These are phyloP conservation scores for Fabriciana adippe DNA, from an alignment of 2,888 invertebrate genomes.

Conservation along the genomic window DNA sequence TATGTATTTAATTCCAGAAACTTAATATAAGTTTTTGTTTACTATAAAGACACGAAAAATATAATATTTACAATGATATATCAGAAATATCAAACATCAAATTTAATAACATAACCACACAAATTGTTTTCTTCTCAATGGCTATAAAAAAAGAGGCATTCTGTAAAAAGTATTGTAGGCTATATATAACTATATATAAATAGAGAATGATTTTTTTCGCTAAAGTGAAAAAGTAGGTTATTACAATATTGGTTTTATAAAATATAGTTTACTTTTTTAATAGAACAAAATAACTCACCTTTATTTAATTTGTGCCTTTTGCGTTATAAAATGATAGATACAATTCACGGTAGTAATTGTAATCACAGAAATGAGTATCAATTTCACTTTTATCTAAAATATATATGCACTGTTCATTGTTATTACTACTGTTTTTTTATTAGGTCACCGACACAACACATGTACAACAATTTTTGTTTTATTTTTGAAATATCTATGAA, in stretches of 20 bases:
- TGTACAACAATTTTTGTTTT: background rate
- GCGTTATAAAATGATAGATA: background rate
- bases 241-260: background rate
- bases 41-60: too few relatives aligned
- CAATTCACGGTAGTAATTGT: slow-evolving; percentile 1
- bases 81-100: too few relatives aligned
- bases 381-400: slow-evolving; percentile 33
- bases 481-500: background rate
- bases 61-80: too few relatives aligned
- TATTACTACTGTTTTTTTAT: slow-evolving; percentile 37
- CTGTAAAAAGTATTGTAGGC: background rate
- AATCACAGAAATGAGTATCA: slow-evolving; percentile 21
- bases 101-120: too few relatives aligned
- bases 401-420: slow-evolving; percentile 30
- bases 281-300: slow-evolving; percentile 25
- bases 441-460: slow-evolving; percentile 23
- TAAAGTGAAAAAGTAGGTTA: slow-evolving; percentile 13
- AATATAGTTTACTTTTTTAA: background rate
- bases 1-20: too few relatives aligned
- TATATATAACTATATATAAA: background rate
- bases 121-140: too few relatives aligned
- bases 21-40: too few relatives aligned
- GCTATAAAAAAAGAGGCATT: too few relatives aligned
- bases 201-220: background rate
- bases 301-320: background rate